Evolutionary conservation across 1,140 invertebrate genomes (phyloP), one percentile per base, ranked within the genome.

Genomic region (Drosophila kepulauana): DNA sequence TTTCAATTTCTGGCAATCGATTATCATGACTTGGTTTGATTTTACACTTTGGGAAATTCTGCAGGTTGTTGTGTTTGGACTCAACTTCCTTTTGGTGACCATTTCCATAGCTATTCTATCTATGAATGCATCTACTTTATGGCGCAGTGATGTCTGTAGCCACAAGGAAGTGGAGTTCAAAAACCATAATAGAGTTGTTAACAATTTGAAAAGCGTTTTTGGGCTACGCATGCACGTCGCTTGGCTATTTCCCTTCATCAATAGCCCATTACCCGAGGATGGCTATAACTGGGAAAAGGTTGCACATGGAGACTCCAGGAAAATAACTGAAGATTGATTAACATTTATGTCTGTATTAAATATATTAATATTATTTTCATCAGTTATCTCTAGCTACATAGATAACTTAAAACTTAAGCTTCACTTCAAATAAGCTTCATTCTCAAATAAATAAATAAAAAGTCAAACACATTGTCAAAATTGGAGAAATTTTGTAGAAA

Each of bases 211-310:
- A 69, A 93, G 94, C 59, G 94, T 95, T 3, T 95, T 98, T 89
- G 97, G 97, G 10, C 89, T 94, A 33, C 95, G 94, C 54, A 98
- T 96, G 97, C 95, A 96, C 79, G 91, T 96, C 30, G 94, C 94
- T 5, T 95, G 96, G 94, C 1, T 71, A 7, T 71, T 13, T 46
- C 70, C 70, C 0, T n/a, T 25, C 0, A n/a, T 73, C 3, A 0
- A 8, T 2, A 73, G 70, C 10, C 25, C 15, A 1, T 33, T 72
- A 35, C 63, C 69, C 1, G 51, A 66, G 3, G 62, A 66, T 11
- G 43, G 61, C 5, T 66, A 63, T 41, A 52, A 15, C 48, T 52
- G 48, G 48, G 25, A 49, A 13, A 35, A 46, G 64, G 3, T 5
- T 20, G 11, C 33, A 13, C 96, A 46, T 10, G 33, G 33, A 8